Percentiles rank a stretch among this genome's conserved stretches.
Evolutionary conservation across 1,140 invertebrate genomes (phyloP).

Genomic region (Diuraphis noxia): DNA sequence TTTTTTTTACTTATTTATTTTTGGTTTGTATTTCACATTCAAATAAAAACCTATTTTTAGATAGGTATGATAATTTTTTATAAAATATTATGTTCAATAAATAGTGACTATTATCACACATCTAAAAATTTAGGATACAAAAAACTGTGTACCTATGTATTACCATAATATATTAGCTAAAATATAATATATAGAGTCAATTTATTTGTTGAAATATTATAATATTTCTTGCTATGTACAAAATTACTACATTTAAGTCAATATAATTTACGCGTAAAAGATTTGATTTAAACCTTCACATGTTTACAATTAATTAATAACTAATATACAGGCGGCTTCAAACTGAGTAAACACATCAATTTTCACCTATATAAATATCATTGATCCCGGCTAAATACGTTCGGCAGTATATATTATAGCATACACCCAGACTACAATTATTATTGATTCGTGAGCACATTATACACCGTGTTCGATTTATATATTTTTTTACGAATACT

Average conservation of each 20-base stretch:
- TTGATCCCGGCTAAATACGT: not conserved
- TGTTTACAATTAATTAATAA: conserved; percentile 1
- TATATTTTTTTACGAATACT: not conserved
- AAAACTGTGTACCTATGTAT: not conserved
- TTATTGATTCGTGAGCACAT: not conserved
- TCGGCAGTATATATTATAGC: not conserved
- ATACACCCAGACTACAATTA: not conserved
- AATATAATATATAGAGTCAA: not conserved
- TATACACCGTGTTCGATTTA: not conserved
- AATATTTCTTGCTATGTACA: not conserved
- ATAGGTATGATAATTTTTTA: not conserved
- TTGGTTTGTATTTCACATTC: not conserved
- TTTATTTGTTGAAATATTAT: conserved; percentile 2
- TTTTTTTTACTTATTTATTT: not conserved
- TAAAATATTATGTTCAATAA: not conserved
- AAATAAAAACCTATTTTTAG: not conserved
- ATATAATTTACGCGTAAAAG: not conserved
- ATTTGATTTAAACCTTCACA: not conserved
- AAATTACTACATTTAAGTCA: not conserved
- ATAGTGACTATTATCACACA: not conserved
- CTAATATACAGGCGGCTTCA: not conserved
- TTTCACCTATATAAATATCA: not conserved
- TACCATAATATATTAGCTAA: not conserved
- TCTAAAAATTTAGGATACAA: not conserved
- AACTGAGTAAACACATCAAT: not conserved